Base-by-base conservation (phyloP, 2,113 vertebrate species). In the Hippocampus abdominalis region DNA sequence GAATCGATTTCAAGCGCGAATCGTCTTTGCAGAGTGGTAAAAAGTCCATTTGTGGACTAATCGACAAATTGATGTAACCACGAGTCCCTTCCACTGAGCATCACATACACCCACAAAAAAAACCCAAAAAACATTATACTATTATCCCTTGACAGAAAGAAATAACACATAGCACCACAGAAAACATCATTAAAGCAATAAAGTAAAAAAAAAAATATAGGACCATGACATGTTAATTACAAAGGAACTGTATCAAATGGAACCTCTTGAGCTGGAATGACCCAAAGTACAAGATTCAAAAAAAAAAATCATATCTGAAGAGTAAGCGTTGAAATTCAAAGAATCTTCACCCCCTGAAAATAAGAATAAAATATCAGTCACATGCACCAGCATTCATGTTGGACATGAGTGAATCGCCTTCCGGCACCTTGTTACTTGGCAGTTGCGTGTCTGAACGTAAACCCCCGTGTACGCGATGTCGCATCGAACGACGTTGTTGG, bases 401-500 rank as follows among this genome's bases (percentile, higher is more conserved):
- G 6, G 62, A 53, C 53, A 9, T 25, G 20, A 11, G 20, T 54
- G 29, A 67, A 36, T 32, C 1, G 21, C 1, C 4, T 36, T 16
- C 0, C 1, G 21, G 49, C 76, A 95, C 94, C 92, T 92, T 12
- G 91, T 81, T 72, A 94, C 73, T 68, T 87, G 81, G 83, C 94
- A 95, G 88, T 92, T 92, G 32, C 84, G 86, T 8, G 92, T 93
- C 80, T 93, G 89, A 40, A 92, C 90, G n/a, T 93, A 89, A 32
- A 76, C 40, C n/a, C 94, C 94, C 0, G 92, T 93, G 89, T 95
- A 95, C 16, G 70, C 87, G 68, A 95, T 42, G 9, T 94, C 92
- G 84, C 94, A 95, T 59, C 86, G 87, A 81, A 93, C 93, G 6
- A 92, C 48, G 46, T 95, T 95, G 88, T 95, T 95, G 54, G 84